Conservation (phyloP, 2,888 invertebrate species). For the Drosophila bunnanda region DNA sequence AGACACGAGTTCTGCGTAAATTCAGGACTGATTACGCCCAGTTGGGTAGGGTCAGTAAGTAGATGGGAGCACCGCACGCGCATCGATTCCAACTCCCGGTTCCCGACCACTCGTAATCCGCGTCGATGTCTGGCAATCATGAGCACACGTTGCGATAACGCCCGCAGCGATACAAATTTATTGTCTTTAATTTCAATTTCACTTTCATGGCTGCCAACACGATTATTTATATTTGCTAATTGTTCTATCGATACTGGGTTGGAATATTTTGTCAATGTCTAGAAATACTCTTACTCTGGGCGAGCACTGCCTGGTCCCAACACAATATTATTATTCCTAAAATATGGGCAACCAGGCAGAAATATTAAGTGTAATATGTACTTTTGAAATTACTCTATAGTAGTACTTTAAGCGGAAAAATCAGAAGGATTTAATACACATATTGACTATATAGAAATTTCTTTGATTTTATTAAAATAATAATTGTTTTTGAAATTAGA, state of each 20-base stretch:
- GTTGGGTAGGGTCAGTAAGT: constrained; percentile 64
- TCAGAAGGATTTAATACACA: neutral
- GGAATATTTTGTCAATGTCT: neutral
- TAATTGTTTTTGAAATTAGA: too few relatives aligned
- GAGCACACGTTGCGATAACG: constrained; percentile 45
- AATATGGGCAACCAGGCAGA: neutral
- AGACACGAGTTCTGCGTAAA: constrained; percentile 27
- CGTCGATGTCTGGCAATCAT: constrained; percentile 44
- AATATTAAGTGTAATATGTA: neutral
- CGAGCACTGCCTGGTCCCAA: neutral
- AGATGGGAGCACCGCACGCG: constrained; percentile 41
- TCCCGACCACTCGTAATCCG: constrained; percentile 20
- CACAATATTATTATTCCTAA: too few relatives aligned
- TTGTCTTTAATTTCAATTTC: constrained; percentile 68
- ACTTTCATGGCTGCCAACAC: constrained; percentile 44
- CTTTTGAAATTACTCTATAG: neutral
- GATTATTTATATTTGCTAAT: constrained; percentile 38
- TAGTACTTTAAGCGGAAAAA: neutral
- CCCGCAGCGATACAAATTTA: constrained; percentile 32
- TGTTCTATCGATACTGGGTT: constrained; percentile 12
- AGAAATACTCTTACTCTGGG: neutral
- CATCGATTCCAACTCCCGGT: constrained; percentile 25
- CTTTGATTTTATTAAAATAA: too few relatives aligned
- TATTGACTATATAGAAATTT: too few relatives aligned
- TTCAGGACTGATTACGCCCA: constrained; percentile 19